Base-by-base conservation (phyloP, 2,113 vertebrate genomes). In the Saguinus imperator region DNA sequence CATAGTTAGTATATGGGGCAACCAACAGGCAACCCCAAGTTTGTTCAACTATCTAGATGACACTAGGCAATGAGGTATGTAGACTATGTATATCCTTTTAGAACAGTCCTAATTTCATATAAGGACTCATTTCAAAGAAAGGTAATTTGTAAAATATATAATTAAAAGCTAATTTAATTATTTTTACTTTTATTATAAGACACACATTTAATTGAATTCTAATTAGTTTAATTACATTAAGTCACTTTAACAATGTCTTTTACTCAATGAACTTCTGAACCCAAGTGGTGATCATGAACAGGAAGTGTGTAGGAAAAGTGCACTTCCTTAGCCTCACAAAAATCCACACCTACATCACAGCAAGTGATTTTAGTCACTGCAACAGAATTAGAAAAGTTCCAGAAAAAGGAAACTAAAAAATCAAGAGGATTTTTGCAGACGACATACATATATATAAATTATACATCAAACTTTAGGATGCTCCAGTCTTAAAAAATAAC, bases 171-270 rank as follows among this genome's bases (percentile, higher is more conserved):
- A 37, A 87, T 90, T 89, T 85, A 87, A 80, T 55, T 85, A 52
- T 79, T 91, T 95, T 95, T 89, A 94, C 37, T 87, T 96, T 92
- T 87, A 90, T 87, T 92, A 45, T 89, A 84, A 89, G 16, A 64
- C 5, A 88, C 50, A 91, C 12, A 94, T 25, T 89, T 96, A 73
- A 88, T 2, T 50, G 21, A 94, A 91, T 86, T 89, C 29, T 86
- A 93, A 83, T 84, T 86, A 40, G n/a, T 48, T 94, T 96, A 84
- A 90, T 91, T 95, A 92, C 2, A 89, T 73, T 86, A 61, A 43
- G 45, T 92, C 90, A 97, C 75, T 93, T 88, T 93, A 40, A 97
- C 80, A 48, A 94, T 80, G 27, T 85, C 7, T 77, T 94, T 92
- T 76, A 87, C 7, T 95, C 77, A 72, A 32, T 84, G 72, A 94